Base-by-base conservation (phyloP, 2,797 vertebrate species). In the Alauda arvensis region DNA sequence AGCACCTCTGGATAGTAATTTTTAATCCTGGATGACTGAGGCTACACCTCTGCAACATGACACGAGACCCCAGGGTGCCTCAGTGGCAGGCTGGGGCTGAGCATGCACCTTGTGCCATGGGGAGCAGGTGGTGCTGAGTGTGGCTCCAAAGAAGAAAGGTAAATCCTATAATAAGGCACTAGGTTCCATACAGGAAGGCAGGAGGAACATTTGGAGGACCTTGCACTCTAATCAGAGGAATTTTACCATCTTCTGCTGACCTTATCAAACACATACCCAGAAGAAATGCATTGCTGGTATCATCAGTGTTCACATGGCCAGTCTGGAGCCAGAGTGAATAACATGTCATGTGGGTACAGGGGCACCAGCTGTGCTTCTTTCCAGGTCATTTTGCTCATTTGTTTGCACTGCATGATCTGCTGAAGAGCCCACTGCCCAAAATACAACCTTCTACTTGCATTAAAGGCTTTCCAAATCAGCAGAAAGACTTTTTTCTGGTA, bases 71-170 rank as follows among this genome's bases (percentile, higher is more conserved):
- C 29, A 3, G 0, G 0, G 51, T 68, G 21, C 43, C 26, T 84
- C 2, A 1, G 42, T 57, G 70, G 46, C 25, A 20, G 21, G 4
- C 42, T 43, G 62, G 55, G 31, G 23, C 56, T 33, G 2, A 68
- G 12, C 25, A 1, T 3, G 29, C 18, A 6, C 19, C 11, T 0
- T 1, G 3, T 1, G 1, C 49, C 2, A 1, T 0, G 0, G 24
- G 61, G 71, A 33, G 45, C 68, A 7, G 26, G 8, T 21, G 62
- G 4, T 63, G 40, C 46, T n/a, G 37, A 33, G 40, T 5, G 40
- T 48, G 65, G 18, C 43, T 39, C 34, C 24, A 45, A 53, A 66
- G 18, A 19, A 2, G 6, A 48, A 72, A 55, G 48, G 9, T 17
- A 2, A n/a, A 46, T 40, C 28, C 40, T 19, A 5, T 1, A 31